These are phyloP conservation scores for Branchinecta lynchi DNA, from an alignment of 1,140 invertebrate species.

Conservation along the genomic window DNA sequence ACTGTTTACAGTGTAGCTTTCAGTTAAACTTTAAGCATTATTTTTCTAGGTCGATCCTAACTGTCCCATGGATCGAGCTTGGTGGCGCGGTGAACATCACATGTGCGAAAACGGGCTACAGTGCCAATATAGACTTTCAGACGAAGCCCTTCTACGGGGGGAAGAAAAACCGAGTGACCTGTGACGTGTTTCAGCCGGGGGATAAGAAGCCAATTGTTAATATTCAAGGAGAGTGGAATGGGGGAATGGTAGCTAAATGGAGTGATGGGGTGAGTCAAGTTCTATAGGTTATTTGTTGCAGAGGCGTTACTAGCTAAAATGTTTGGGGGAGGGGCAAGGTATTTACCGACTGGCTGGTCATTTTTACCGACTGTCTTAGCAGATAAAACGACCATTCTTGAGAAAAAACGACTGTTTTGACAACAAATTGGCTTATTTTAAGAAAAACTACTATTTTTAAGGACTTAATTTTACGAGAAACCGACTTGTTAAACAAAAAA, in stretches of 20 bases:
- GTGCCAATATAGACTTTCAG: constrained; percentile 75
- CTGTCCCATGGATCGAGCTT: constrained; percentile 91
- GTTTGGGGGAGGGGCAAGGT: too few relatives aligned
- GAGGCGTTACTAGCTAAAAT: too few relatives aligned
- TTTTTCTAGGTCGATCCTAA: constrained; percentile 63
- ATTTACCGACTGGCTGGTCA: too few relatives aligned
- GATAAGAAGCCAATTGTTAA: constrained; percentile 76
- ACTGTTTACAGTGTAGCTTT: too few relatives aligned
- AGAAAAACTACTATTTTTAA: too few relatives aligned
- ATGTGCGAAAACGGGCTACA: constrained; percentile 76
- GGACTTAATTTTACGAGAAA: too few relatives aligned
- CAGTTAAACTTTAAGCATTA: background rate
- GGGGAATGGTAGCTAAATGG: constrained; percentile 77
- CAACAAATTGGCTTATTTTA: too few relatives aligned
- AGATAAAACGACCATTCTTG: too few relatives aligned
- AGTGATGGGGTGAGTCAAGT: constrained; percentile 47
- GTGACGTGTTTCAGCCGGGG: constrained; percentile 54
- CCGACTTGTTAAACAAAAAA: too few relatives aligned
- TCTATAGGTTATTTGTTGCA: constrained; percentile 11
- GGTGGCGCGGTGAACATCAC: constrained; percentile 74
- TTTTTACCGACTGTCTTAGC: too few relatives aligned
- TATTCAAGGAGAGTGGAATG: constrained; percentile 89
- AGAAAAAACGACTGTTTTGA: too few relatives aligned
- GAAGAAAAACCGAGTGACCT: constrained; percentile 74
- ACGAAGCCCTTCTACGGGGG: constrained; percentile 96